Conservation (phyloP, 2,888 invertebrate species). For the Xylota segnis region DNA sequence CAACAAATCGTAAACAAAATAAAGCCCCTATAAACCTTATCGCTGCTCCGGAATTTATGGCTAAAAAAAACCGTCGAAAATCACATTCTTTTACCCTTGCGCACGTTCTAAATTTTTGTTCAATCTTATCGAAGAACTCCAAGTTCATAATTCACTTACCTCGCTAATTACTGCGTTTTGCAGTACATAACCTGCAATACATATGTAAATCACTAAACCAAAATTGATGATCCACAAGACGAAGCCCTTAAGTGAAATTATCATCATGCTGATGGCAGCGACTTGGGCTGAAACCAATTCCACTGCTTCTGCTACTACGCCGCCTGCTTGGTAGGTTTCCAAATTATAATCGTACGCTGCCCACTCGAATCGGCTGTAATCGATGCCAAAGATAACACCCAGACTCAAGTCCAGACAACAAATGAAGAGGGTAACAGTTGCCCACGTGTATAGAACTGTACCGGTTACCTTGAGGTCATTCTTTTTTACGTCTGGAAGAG, state of each 20-base stretch:
- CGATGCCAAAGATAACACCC: conserved; percentile 83
- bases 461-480: conserved; percentile 78
- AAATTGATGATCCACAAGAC: conserved; percentile 84
- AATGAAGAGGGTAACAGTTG: conserved; percentile 79
- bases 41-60: background rate
- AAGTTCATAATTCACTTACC: conserved; percentile 28
- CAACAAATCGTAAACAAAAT: background rate
- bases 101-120: background rate
- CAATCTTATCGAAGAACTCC: background rate
- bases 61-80: background rate
- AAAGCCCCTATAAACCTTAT: background rate
- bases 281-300: conserved; percentile 80
- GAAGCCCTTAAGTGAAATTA: conserved; percentile 84
- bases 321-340: conserved; percentile 76
- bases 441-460: conserved; percentile 81
- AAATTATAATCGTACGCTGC: conserved; percentile 78
- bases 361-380: conserved; percentile 80
- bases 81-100: background rate
- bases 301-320: conserved; percentile 77
- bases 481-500: conserved; percentile 80
- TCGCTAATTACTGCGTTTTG: conserved; percentile 50
- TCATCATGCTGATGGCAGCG: conserved; percentile 82
- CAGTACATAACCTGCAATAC: conserved; percentile 75
- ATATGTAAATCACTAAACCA: conserved; percentile 80
- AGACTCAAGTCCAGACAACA: conserved; percentile 82